Conservation (phyloP, 2,113 vertebrate genomes). For the Carettochelys insculpta region DNA sequence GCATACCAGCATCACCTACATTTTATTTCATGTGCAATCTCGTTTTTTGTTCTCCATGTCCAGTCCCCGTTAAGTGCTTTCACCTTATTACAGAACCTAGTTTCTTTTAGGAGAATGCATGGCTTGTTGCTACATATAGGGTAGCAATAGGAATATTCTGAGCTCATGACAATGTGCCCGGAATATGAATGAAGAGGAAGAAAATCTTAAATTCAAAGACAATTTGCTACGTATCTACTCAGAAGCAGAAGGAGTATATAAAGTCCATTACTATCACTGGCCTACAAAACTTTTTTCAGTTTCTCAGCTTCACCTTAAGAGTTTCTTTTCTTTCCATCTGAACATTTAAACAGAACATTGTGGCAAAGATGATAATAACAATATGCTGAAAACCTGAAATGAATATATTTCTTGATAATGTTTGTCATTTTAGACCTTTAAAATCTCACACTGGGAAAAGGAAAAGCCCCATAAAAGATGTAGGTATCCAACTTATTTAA, state of each 20-base stretch:
- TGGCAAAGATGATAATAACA: not conserved
- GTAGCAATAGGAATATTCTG: not conserved
- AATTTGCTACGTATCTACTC: not conserved
- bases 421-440: not conserved
- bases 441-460: not conserved
- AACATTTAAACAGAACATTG: not conserved
- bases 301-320: not conserved
- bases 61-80: not conserved
- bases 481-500: not conserved
- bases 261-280: not conserved
- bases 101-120: not conserved
- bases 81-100: not conserved
- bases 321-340: not conserved
- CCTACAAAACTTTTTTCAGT: not conserved
- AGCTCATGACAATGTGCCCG: not conserved
- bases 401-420: not conserved
- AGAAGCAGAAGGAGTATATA: not conserved
- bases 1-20: not conserved
- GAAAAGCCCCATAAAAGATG: not conserved
- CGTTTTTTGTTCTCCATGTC: not conserved
- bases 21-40: not conserved
- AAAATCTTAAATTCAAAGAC: not conserved
- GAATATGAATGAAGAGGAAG: not conserved
- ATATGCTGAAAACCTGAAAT: not conserved
- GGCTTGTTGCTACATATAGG: not conserved